Conservation (phyloP, 2,888 invertebrate species). For the Flexamia atlantica region DNA sequence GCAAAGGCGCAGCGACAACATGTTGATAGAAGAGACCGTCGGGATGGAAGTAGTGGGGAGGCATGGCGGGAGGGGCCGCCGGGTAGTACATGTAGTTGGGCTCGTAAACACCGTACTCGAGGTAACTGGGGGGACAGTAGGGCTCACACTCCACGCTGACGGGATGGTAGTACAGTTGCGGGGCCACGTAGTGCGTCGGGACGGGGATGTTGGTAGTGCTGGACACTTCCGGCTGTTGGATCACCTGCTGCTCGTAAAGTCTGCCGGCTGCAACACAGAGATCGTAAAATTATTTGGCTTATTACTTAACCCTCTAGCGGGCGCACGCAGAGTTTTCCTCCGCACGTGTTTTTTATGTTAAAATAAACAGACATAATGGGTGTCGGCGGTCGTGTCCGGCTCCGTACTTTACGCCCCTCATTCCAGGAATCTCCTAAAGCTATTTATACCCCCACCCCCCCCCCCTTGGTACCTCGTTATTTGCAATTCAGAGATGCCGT, state of each 20-base stretch:
- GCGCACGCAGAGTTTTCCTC: too few species aligned
- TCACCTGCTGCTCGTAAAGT: constrained; percentile 57
- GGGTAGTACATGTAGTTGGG: constrained; percentile 36
- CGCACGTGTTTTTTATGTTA: too few species aligned
- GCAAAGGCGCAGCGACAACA: constrained; percentile 15
- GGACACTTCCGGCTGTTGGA: constrained; percentile 67
- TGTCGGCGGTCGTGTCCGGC: too few species aligned
- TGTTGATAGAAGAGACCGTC: constrained; percentile 56
- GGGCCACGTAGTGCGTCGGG: constrained; percentile 30
- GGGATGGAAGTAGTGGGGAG: constrained; percentile 45
- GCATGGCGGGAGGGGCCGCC: background rate
- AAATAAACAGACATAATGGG: too few species aligned
- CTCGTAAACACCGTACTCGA: constrained; percentile 63
- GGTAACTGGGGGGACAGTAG: constrained; percentile 60
- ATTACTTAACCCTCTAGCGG: background rate
- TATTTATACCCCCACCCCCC: too few species aligned
- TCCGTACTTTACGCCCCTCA: too few species aligned
- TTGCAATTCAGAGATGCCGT: too few species aligned
- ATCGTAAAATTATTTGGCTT: too few species aligned
- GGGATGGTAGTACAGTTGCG: constrained; percentile 46
- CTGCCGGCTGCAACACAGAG: background rate
- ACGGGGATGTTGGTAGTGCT: constrained; percentile 59
- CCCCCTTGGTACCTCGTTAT: too few species aligned
- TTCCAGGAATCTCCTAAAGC: too few species aligned
- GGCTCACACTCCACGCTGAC: constrained; percentile 53